A percentile compares a stretch with the other conserved stretches of the same genome.
Evolutionary conservation across 2,113 vertebrate genomes (phyloP).

Genomic region (Tretioscincus oriximinensis): DNA sequence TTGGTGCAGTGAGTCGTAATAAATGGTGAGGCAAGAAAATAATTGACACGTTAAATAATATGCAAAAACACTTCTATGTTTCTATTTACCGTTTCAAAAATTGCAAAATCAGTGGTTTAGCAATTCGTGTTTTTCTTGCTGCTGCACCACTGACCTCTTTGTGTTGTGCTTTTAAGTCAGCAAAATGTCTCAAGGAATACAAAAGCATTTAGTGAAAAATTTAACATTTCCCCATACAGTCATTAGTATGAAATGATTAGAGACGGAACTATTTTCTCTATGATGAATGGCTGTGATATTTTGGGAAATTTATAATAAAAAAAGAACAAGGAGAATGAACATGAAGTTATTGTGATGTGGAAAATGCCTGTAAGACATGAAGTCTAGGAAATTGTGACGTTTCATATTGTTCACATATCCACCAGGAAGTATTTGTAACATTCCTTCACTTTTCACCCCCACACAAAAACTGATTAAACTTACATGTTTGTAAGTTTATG

Average conservation of each 20-base stretch:
- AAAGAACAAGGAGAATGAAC: too few species aligned
- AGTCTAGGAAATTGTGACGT: too few species aligned
- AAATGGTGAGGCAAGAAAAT: not conserved
- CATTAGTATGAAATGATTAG: not conserved
- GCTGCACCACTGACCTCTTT: not conserved
- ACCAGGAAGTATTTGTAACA: too few species aligned
- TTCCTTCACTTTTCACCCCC: too few species aligned
- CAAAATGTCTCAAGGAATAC: not conserved
- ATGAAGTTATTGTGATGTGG: too few species aligned
- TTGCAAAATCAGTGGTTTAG: constrained; percentile 24
- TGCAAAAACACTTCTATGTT: constrained; percentile 27
- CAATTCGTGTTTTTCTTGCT: not conserved
- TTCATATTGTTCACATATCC: too few species aligned
- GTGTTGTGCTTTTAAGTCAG: constrained; percentile 3
- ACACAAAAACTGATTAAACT: too few species aligned
- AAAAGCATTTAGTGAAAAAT: not conserved
- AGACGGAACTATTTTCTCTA: too few species aligned
- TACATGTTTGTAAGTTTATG: too few species aligned
- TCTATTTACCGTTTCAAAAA: constrained; percentile 24
- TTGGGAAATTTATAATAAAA: too few species aligned
- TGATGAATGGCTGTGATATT: too few species aligned
- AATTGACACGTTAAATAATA: not conserved
- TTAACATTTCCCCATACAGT: not conserved
- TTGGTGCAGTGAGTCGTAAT: not conserved
- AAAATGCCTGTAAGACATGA: too few species aligned